A percentile compares a stretch with the other conserved stretches of the same genome.
Evolutionary conservation across 2,113 vertebrate species (phyloP).

Genomic region (Eleginops maclovinus): DNA sequence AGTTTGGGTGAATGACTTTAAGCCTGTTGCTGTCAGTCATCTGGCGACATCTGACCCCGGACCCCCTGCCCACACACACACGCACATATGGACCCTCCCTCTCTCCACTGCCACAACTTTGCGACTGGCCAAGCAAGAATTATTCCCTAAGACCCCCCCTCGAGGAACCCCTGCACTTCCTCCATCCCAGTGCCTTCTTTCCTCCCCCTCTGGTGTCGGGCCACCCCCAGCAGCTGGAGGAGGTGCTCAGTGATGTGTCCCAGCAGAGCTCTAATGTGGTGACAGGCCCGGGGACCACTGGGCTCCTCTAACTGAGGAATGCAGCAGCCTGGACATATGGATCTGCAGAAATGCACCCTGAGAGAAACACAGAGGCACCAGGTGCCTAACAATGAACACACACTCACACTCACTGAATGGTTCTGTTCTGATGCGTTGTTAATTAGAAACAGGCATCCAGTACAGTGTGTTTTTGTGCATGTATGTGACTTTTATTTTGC

Average conservation of each 20-base stretch:
- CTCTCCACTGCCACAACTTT: constrained; percentile 44
- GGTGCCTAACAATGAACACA: constrained; percentile 54
- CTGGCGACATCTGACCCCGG: constrained; percentile 66
- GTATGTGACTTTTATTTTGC: constrained; percentile 25
- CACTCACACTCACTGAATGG: constrained; percentile 9
- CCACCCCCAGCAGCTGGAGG: constrained; percentile 70
- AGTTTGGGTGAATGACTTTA: constrained; percentile 47
- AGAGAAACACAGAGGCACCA: constrained; percentile 59
- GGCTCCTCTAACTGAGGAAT: constrained; percentile 61
- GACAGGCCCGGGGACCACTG: constrained; percentile 69
- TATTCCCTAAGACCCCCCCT: constrained; percentile 32
- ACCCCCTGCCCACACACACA: constrained; percentile 46
- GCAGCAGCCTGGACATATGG: constrained; percentile 55
- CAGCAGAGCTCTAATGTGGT: constrained; percentile 78
- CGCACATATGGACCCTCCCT: constrained; percentile 34
- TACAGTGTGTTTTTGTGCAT: constrained; percentile 8
- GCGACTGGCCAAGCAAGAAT: constrained; percentile 58
- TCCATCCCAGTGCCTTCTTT: constrained; percentile 30
- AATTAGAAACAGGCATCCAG: constrained; percentile 53
- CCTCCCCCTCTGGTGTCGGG: constrained; percentile 33
- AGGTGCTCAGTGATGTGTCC: constrained; percentile 79
- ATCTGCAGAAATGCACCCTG: constrained; percentile 62
- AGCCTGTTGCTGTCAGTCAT: constrained; percentile 78
- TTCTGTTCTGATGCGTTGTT: constrained; percentile 39
- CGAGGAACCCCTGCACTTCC: constrained; percentile 49